Base-by-base conservation (phyloP, 2,888 invertebrate genomes). In the Cybosia mesomella region DNA sequence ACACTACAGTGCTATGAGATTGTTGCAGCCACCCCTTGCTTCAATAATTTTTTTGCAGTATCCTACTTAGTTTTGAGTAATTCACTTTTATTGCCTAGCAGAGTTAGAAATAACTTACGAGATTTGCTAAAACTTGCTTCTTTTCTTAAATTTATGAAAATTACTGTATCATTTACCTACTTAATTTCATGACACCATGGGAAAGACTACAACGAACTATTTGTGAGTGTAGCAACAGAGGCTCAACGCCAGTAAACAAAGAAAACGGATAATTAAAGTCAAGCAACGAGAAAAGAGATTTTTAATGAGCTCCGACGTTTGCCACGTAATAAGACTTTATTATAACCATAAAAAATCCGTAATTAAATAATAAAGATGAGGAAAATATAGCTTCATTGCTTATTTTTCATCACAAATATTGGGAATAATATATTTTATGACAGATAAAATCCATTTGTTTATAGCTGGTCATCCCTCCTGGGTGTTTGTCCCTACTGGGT, bases 221-320 rank as follows among this genome's bases (percentile, higher is more conserved):
- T 88, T 83, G 84, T 85, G 83, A 83, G 85, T 86, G 87, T 85
- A 83, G 71, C 69, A 81, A 87, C 89, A 89, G 85, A 85, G 85
- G 85, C 85, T 83, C 87, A 89, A 85, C 88, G 89, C 85, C 75
- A 74, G 83, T 75, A 85, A 91, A 94, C 92, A 93, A 94, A 92
- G 92, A 91, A 90, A 92, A 92, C 93, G 93, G 93, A 94, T 93
- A 93, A 94, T 94, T 93, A 93, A 91, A 91, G 89, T 85, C 88
- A 89, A 90, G 91, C 90, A 84, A 89, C 87, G 89, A 88, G 92
- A 90, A 92, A 91, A 91, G 90, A 92, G 91, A 91, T 92, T 94
- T 88, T 94, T 93, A 94, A 94, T 92, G 93, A 93, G 91, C 88
- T 87, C 85, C 88, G 88, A 85, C 90, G 89, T 88, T 91, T 87